Evolutionary conservation across 2,888 invertebrate species (phyloP), one percentile per base, ranked within the genome.

Genomic region (Opisthograptis luteolata): DNA sequence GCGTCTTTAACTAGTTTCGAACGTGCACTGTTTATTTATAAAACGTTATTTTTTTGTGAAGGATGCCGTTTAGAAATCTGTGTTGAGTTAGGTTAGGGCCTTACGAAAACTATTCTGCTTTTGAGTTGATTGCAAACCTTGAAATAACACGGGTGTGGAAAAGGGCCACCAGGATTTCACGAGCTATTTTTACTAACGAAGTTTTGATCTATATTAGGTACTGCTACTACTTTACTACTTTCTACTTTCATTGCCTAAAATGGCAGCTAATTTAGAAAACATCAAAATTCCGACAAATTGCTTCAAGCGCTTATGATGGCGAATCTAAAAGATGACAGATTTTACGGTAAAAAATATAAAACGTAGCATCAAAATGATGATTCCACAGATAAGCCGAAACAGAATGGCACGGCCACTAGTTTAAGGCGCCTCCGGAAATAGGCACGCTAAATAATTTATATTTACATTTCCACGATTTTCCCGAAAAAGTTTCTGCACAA

Each of bases 401-500:
- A 14, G 3, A 22, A 35, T 14, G 34, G 2, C 4, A 20, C 22
- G 10, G 39, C 35, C 57, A 48, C 20, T 48, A 28, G 57, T 56
- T 61, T 57, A 57, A 59, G 58, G 54, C 50, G 46, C 28, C 25
- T 36, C 41, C 45, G 50, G 36, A 52, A 48, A 37, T n/a, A n/a
- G n/a, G n/a, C 40, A 53, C 39, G 51, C 42, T 50, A 51, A 61
- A 55, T 59, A 45, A 66, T 72, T 73, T 76, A 71, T 67, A 66
- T 63, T 58, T 64, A 66, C 64, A 59, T 62, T 63, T 63, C 56
- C 37, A 35, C 44, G 62, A 65, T 73, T 75, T 76, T 72, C 72
- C 56, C 58, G 62, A 62, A 69, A 70, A 68, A 72, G 67, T 79
- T 76, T 79, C 68, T 62, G 73, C 74, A 80, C 78, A 83, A 84